Evolutionary conservation across 2,888 invertebrate species (phyloP).

Genomic region (Adelognathus sp.): DNA sequence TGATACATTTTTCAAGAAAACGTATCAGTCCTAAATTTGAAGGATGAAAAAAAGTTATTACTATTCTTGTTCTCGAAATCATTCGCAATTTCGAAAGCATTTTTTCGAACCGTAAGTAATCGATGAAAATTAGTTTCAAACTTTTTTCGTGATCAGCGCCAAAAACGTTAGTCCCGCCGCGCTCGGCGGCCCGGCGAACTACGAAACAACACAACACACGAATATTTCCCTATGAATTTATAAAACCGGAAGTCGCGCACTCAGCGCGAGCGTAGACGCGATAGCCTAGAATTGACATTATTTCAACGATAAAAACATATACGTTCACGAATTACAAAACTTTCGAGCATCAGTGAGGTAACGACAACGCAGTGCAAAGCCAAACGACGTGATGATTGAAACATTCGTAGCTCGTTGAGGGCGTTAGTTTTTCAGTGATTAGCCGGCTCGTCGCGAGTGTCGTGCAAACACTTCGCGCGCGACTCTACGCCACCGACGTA

Average conservation of each 20-base stretch:
- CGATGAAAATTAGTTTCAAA: too few relatives aligned
- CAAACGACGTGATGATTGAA: background rate
- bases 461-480: background rate
- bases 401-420: background rate
- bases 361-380: background rate
- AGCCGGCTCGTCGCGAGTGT: background rate
- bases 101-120: too few relatives aligned
- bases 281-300: slow-evolving; percentile 24
- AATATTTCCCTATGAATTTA: background rate
- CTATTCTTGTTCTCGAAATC: too few relatives aligned
- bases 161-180: background rate
- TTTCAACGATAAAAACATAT: background rate
- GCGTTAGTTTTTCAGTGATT: background rate
- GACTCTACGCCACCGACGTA: background rate
- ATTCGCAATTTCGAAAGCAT: too few relatives aligned
- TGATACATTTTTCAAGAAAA: too few relatives aligned
- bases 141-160: background rate
- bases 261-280: background rate
- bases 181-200: background rate
- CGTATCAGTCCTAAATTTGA: too few relatives aligned
- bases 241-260: slow-evolving; percentile 8
- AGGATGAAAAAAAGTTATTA: too few relatives aligned
- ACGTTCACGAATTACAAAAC: too few relatives aligned
- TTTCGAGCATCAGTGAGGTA: too few relatives aligned
- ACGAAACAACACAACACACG: background rate